Evolutionary conservation across 1,140 invertebrate genomes (phyloP), one percentile per base, ranked within the genome.

Genomic region (Sycophaga agraensis): DNA sequence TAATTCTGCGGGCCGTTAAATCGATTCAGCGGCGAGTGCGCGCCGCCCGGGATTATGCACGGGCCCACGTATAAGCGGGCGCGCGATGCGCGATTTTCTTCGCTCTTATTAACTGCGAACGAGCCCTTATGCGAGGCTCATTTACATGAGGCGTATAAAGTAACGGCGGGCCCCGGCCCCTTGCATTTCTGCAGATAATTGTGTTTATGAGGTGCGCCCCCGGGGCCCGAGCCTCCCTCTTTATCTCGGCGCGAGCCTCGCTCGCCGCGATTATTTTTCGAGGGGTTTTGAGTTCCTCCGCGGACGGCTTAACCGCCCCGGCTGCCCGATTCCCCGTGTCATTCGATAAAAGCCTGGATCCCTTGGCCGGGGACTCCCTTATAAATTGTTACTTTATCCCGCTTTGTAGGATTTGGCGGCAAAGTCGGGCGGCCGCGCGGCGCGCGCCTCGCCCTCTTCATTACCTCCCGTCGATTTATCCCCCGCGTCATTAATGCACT

Each of bases 1-100:
- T 66, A 67, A 69, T 70, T 70, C 65, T 61, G 42, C 63, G 56
- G 67, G 67, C 66, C 63, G 59, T 42, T 56, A 60, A 56, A 56
- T 56, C 51, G 51, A 62, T 56, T 62, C 43, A 39, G 42, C 53
- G 21, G 19, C 26, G 26, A 51, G 31, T 43, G 24, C 12, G 22
- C 37, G 50, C 21, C 48, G n/a, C 35, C 28, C 40, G 34, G 28
- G 50, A 61, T 61, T 61, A 61, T 61, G 24, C 49, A 51, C 34
- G 45, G 56, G 19, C 24, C 21, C 35, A 50, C 48, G 35, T 50
- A 31, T 31, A 31, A 6, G 28, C 28, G 24, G 19, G 35, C 35
- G 9, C 35, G 37, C 21, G 34, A 31, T 12, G 24, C 22, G 37
- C 37, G 59, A 62, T 62, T 56, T 62, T 56, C 51, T 62, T 56